Conservation (phyloP, 2,888 invertebrate species). For the Aporophyla nigra region DNA sequence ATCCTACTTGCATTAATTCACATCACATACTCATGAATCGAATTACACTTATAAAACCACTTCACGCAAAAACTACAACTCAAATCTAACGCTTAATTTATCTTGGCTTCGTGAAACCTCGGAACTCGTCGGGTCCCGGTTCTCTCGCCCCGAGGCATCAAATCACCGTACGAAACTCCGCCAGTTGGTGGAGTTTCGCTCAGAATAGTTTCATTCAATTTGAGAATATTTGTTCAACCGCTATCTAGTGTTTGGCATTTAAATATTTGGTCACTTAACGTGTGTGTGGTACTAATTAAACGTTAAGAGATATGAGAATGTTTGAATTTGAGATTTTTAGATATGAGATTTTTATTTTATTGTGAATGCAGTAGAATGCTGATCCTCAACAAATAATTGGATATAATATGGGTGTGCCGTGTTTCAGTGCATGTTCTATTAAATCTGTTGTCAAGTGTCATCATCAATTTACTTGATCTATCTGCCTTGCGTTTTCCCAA, state of each 20-base stretch:
- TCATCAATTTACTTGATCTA: too few species aligned
- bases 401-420: background rate
- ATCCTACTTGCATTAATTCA: slow-evolving; percentile 35
- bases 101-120: slow-evolving; percentile 48
- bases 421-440: background rate
- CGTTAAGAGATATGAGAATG: slow-evolving; percentile 10
- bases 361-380: background rate
- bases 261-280: slow-evolving; percentile 63
- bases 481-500: too few species aligned
- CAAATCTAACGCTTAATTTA: slow-evolving; percentile 52
- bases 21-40: slow-evolving; percentile 40
- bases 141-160: slow-evolving; percentile 51
- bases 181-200: slow-evolving; percentile 29
- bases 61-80: slow-evolving; percentile 49
- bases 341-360: background rate
- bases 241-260: slow-evolving; percentile 58
- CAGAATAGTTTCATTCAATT: slow-evolving; percentile 66
- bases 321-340: background rate
- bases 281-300: slow-evolving; percentile 51
- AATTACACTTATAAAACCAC: slow-evolving; percentile 47
- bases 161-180: slow-evolving; percentile 60
- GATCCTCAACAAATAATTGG: background rate
- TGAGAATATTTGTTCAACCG: slow-evolving; percentile 59
- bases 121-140: slow-evolving; percentile 32
- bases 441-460: background rate